Evolutionary conservation across 2,888 invertebrate genomes (phyloP), one percentile per base, ranked within the genome.

Genomic region (Prionchulus punctatus): DNA sequence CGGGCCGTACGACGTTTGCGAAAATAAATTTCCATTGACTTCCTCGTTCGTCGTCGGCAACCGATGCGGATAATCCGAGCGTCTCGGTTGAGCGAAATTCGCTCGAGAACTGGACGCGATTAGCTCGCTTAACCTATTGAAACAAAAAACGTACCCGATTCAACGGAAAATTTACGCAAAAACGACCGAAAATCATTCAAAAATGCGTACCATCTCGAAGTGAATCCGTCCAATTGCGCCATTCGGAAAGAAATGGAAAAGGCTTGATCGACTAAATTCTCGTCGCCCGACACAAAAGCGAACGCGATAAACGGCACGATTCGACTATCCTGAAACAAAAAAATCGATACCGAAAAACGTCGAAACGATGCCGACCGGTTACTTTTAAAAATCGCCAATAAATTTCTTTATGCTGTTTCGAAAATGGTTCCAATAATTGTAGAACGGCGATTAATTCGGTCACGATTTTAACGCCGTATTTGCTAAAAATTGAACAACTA

Each of bases 221-320:
- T 70, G 58, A 72, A 73, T 2, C 66, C 68, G n/a, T 69, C 67
- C 12, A 71, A 65, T 45, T 68, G 64, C 2, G 70, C 65, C 45
- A 70, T 72, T 36, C 68, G 64, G 2, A 66, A 64, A 25, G 72
- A 65, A 0, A 73, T 65, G 15, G 64, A 58, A 28, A 74, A 62
- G 0, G 72, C 67, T 21, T 68, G 64, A 47, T 69, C 69, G 12
- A 74, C 72, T 15, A 65, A 63, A 28, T 71, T 66, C 30, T 69
- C 63, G 30, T 65, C 62, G 1, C 65, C 65, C 55, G 69, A 70
- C 2, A 68, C 62, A 47, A 74, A 61, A 3, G 72, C 73, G 55
- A 63, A 66, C 0, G 73, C 71, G 30, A 75, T 62, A 61, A 73
- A 72, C 1, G 72, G 72, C 26, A 73, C 67, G 2, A 73, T 59